Percentiles rank a stretch among this genome's conserved stretches.
Evolutionary conservation across 2,888 invertebrate genomes (phyloP).

Genomic region (Stenichneumon culpator): DNA sequence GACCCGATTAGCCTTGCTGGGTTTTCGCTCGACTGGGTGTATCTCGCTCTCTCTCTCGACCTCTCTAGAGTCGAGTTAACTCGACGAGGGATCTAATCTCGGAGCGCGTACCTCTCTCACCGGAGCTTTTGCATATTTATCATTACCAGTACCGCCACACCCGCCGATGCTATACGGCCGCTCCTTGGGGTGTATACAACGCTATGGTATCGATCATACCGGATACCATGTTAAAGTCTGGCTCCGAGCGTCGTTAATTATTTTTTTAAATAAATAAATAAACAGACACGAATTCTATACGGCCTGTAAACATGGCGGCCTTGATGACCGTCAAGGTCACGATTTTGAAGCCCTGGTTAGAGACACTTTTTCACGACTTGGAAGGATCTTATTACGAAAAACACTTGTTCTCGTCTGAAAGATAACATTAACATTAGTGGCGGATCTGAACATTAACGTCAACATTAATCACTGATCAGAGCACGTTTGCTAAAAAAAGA

Average conservation of each 20-base stretch:
- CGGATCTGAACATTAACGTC: too few species aligned
- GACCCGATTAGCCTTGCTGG: slow-evolving; percentile 64
- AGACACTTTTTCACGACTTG: too few species aligned
- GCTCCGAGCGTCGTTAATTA: slow-evolving; percentile 13
- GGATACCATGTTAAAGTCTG: neutral
- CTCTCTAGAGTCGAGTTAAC: slow-evolving; percentile 62
- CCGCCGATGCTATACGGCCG: slow-evolving; percentile 6
- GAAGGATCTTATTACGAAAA: too few species aligned
- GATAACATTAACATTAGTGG: too few species aligned
- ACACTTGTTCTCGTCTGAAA: too few species aligned
- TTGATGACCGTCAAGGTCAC: too few species aligned
- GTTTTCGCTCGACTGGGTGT: slow-evolving; percentile 8
- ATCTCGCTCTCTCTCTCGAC: slow-evolving; percentile 5
- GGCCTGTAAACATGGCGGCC: neutral
- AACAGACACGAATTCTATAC: neutral
- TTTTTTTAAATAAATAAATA: too few species aligned
- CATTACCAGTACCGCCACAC: slow-evolving; percentile 26
- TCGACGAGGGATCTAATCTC: slow-evolving; percentile 67
- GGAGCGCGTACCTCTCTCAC: slow-evolving; percentile 25
- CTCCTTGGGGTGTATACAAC: neutral
- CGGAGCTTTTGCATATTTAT: slow-evolving; percentile 62
- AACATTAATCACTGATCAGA: too few species aligned
- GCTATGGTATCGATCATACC: slow-evolving; percentile 11
- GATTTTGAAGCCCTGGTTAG: too few species aligned
- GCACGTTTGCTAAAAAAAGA: too few species aligned